These are phyloP conservation scores for Wasmannia auropunctata DNA, from an alignment of 1,140 invertebrate species.

Conservation along the genomic window DNA sequence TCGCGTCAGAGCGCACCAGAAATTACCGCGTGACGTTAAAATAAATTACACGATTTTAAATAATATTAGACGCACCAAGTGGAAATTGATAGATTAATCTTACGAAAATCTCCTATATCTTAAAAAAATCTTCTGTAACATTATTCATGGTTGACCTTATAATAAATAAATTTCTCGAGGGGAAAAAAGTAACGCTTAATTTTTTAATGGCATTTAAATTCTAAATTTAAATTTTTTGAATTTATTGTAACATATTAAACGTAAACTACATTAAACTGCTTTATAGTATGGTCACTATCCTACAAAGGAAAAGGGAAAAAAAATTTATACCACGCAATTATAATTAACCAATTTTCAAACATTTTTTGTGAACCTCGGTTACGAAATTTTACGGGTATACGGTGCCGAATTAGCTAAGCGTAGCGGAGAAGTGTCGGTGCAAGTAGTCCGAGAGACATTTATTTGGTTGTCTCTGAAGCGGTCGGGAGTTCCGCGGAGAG, in stretches of 20 bases:
- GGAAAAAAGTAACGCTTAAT: background rate
- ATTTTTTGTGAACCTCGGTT: conserved; percentile 39
- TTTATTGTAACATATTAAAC: too few relatives aligned
- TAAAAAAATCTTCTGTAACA: background rate
- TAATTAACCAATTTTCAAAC: conserved; percentile 46
- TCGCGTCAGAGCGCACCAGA: background rate
- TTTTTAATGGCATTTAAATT: background rate
- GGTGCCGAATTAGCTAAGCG: conserved; percentile 68
- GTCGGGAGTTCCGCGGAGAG: conserved; percentile 66
- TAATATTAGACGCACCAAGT: background rate
- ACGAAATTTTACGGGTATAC: conserved; percentile 65
- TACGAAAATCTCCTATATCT: background rate
- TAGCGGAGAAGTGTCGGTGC: conserved; percentile 68
- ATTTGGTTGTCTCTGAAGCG: conserved; percentile 70
- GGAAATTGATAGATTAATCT: background rate
- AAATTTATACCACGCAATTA: conserved; percentile 45
- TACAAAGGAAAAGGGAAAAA: conserved; percentile 4
- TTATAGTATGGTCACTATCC: background rate
- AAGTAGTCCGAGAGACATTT: conserved; percentile 75
- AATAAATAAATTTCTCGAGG: background rate
- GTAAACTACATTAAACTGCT: too few relatives aligned
- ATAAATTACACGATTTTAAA: background rate
- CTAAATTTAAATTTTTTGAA: background rate
- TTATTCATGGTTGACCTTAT: background rate
- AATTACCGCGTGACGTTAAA: background rate